Conservation (phyloP, 2,888 invertebrate species). For the Leptopilina syphax region DNA sequence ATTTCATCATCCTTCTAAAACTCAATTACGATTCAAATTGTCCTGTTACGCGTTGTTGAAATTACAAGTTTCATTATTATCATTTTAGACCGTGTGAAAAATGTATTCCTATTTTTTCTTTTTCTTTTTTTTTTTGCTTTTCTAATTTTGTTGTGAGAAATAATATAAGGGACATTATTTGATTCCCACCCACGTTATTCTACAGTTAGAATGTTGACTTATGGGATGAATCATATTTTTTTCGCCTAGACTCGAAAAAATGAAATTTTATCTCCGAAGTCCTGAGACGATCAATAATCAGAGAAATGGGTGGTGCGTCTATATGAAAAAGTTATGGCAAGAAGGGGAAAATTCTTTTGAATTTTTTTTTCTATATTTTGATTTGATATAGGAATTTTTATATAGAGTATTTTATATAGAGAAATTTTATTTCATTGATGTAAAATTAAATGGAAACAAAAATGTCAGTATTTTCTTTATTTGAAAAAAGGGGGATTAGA, state of each 20-base stretch:
- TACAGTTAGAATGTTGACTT: not conserved
- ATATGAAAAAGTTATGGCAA: not conserved
- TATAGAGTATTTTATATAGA: no score
- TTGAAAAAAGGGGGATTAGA: no score
- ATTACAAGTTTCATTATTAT: not conserved
- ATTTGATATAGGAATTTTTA: no score
- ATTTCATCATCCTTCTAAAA: constrained; percentile 21
- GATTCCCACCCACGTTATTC: not conserved
- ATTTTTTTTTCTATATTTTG: not conserved
- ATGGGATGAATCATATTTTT: not conserved
- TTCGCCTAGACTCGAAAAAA: not conserved
- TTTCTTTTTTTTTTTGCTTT: not conserved
- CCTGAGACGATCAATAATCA: constrained; percentile 27
- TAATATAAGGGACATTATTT: not conserved
- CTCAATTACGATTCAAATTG: not conserved
- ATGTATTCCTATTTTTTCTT: not conserved
- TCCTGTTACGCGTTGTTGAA: not conserved
- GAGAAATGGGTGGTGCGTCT: constrained; percentile 10
- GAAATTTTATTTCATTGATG: no score
- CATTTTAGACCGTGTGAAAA: not conserved
- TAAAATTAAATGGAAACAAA: no score
- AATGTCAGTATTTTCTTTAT: no score
- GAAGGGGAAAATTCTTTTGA: not conserved
- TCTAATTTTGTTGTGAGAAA: no score
- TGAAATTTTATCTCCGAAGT: constrained; percentile 18